Percentiles rank a stretch among this genome's conserved stretches.
Conservation (phyloP, 2,797 vertebrate genomes). For the Anguilla megastoma region DNA sequence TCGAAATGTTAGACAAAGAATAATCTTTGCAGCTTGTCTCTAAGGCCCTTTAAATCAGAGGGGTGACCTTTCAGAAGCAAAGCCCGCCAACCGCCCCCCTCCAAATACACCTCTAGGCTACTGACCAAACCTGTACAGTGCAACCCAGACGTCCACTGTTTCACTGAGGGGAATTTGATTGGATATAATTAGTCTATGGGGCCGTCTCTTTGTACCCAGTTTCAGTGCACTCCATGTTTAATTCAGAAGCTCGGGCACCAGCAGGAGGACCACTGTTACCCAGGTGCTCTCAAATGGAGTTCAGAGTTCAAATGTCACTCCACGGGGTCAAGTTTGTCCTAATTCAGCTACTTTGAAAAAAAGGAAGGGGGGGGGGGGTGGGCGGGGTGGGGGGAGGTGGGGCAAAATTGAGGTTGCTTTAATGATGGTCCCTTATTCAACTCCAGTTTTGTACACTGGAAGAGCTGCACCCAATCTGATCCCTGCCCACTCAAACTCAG, state of each 20-base stretch:
- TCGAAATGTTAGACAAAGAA: neutral
- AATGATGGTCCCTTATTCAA: neutral
- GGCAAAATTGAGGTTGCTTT: neutral
- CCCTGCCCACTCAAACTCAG: neutral
- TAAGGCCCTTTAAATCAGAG: constrained; percentile 14
- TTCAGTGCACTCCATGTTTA: constrained; percentile 53
- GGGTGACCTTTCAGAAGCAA: constrained; percentile 7
- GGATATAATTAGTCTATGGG: constrained; percentile 58
- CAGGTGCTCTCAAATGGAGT: constrained; percentile 36
- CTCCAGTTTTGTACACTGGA: neutral
- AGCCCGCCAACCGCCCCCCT: neutral
- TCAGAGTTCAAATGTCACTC: constrained; percentile 52
- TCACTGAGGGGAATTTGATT: constrained; percentile 43
- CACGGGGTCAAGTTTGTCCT: constrained; percentile 42
- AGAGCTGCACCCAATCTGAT: neutral
- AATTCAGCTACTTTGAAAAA: constrained; percentile 3
- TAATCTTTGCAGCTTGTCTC: constrained; percentile 13
- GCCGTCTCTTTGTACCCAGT: constrained; percentile 39
- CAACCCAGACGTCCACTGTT: neutral
- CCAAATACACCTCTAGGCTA: neutral
- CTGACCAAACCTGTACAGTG: neutral
- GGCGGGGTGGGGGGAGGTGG: too few species aligned
- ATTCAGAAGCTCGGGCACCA: constrained; percentile 52
- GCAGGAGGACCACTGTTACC: constrained; percentile 48
- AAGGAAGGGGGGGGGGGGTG: neutral